Percentiles rank a stretch among this genome's conserved stretches.
These are phyloP conservation scores for Hiodon tergisus DNA, from an alignment of 2,113 vertebrate genomes.

Conservation along the genomic window DNA sequence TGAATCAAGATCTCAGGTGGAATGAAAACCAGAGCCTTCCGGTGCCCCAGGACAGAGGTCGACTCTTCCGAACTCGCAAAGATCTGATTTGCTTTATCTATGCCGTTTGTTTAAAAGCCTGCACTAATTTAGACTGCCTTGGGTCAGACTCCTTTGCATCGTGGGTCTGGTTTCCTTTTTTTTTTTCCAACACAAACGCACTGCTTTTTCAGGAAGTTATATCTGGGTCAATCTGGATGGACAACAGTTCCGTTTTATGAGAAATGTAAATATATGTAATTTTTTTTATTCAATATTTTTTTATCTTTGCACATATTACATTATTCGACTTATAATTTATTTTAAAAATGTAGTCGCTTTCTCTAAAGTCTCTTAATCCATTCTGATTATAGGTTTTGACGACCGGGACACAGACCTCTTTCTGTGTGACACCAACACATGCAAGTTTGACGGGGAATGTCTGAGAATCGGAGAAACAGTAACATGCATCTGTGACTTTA, in stretches of 20 bases:
- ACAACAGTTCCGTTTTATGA: too few relatives aligned
- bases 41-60: constrained; percentile 33
- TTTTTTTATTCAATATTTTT: too few relatives aligned
- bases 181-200: constrained; percentile 21
- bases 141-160: constrained; percentile 33
- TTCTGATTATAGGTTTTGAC: constrained; percentile 83
- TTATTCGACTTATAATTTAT: not conserved
- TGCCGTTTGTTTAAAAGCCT: constrained; percentile 44
- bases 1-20: constrained; percentile 39
- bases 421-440: constrained; percentile 96
- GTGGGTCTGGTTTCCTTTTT: not conserved
- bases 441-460: constrained; percentile 98
- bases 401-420: constrained; percentile 98
- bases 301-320: too few relatives aligned
- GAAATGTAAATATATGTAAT: too few relatives aligned
- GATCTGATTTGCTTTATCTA: constrained; percentile 42
- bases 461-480: constrained; percentile 96
- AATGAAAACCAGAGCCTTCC: constrained; percentile 42
- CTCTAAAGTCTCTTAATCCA: constrained; percentile 22
- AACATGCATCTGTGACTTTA: constrained; percentile 98
- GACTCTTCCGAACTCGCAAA: constrained; percentile 38
- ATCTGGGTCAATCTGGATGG: too few relatives aligned
- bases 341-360: not conserved
- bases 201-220: not conserved
- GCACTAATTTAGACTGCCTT: constrained; percentile 42